Evolutionary conservation across 2,113 vertebrate genomes (phyloP).

Genomic region (Sturnus vulgaris): DNA sequence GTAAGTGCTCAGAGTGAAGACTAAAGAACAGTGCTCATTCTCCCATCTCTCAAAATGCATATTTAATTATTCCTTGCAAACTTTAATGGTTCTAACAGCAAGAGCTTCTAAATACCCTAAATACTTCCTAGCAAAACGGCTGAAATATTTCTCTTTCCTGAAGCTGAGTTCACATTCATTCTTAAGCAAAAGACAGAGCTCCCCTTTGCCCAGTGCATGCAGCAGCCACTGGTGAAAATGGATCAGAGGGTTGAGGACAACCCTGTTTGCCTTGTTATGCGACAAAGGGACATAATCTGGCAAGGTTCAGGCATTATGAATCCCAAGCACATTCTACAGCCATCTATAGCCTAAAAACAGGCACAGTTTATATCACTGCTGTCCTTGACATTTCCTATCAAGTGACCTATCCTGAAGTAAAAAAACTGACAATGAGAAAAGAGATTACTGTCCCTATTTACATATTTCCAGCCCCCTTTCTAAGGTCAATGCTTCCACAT

Average conservation of each 20-base stretch:
- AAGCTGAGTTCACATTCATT: neutral
- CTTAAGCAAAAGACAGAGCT: neutral
- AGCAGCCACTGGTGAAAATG: neutral
- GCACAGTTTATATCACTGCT: neutral
- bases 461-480: neutral
- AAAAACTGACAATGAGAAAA: neutral
- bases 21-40: neutral
- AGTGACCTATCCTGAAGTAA: neutral
- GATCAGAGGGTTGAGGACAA: neutral
- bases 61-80: conserved; percentile 28
- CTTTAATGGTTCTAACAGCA: neutral
- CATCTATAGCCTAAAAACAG: neutral
- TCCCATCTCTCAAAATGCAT: neutral
- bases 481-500: neutral
- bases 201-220: neutral
- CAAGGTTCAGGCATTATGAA: neutral
- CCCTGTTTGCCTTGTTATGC: neutral
- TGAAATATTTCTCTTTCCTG: neutral
- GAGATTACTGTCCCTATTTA: neutral
- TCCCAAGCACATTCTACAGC: neutral
- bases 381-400: neutral
- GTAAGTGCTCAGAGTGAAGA: neutral
- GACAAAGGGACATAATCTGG: neutral
- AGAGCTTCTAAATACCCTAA: neutral
- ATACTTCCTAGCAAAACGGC: neutral